Evolutionary conservation across 1,140 invertebrate genomes (phyloP).

Genomic region (Diachasma alloeum): DNA sequence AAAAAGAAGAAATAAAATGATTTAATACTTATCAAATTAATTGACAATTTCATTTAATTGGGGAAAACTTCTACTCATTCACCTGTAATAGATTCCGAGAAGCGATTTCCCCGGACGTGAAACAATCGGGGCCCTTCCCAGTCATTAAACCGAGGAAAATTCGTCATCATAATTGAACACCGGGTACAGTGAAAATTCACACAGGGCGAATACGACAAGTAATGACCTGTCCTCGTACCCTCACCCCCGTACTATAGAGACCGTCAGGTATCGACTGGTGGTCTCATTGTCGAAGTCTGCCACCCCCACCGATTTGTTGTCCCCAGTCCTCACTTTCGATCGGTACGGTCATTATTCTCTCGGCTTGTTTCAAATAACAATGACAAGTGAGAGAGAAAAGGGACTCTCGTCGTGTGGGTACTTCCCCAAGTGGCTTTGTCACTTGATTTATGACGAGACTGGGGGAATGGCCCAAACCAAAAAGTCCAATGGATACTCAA

Average conservation of each 20-base stretch:
- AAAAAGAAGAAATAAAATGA: too few species aligned
- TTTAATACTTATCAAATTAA: too few species aligned
- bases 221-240: not conserved
- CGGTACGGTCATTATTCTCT: not conserved
- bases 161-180: not conserved
- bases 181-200: not conserved
- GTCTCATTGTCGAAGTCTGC: conserved; percentile 7
- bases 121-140: not conserved
- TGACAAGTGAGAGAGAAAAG: not conserved
- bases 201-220: not conserved
- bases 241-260: not conserved
- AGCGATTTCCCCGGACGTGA: not conserved
- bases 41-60: too few species aligned
- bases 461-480: not conserved
- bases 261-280: not conserved
- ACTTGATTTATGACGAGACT: not conserved
- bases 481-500: not conserved
- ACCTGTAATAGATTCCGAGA: not conserved
- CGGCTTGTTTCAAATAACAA: not conserved
- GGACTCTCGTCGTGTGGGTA: not conserved
- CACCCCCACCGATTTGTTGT: not conserved
- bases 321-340: not conserved
- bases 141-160: not conserved
- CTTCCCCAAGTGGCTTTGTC: not conserved
- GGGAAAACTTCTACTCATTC: not conserved